A percentile compares a stretch with the other conserved stretches of the same genome.
phyloP scores from a whole-genome alignment of 2,888 invertebrate species.

The Spilarctia lutea region DNA sequence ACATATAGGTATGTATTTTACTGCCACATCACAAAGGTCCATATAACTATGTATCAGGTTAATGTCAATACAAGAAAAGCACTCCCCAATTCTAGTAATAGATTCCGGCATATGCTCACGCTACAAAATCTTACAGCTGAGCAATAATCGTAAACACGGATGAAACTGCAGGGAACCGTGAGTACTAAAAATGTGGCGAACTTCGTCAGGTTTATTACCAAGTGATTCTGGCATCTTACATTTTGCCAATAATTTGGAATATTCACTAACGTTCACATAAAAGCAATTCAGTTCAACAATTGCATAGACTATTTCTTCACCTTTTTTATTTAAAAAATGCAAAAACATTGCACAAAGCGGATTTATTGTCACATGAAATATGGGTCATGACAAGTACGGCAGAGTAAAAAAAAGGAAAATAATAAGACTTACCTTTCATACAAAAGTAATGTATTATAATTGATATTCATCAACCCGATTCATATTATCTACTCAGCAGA shows the following conservation, averaged over 20 bases:
- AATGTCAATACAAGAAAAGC: background rate
- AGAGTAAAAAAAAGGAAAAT: too few species aligned
- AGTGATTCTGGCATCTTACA: background rate
- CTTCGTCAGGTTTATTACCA: background rate
- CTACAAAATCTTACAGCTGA: background rate
- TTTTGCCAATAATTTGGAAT: background rate
- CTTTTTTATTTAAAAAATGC: background rate
- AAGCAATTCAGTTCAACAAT: background rate
- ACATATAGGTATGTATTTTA: background rate
- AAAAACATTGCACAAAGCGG: too few species aligned
- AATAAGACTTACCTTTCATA: too few species aligned
- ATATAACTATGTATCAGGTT: background rate
- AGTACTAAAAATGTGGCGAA: background rate
- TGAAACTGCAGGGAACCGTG: background rate
- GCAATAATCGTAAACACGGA: background rate
- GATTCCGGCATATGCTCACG: background rate
- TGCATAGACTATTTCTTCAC: background rate
- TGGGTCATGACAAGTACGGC: too few species aligned
- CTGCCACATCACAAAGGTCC: background rate
- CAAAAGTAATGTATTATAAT: too few species aligned
- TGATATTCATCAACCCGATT: too few species aligned
- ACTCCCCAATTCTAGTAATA: background rate
- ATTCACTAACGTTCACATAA: background rate
- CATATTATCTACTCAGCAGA: background rate
- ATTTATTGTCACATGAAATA: too few species aligned